Conservation (phyloP, 1,140 invertebrate genomes). For the Drosophila kanapiae region DNA sequence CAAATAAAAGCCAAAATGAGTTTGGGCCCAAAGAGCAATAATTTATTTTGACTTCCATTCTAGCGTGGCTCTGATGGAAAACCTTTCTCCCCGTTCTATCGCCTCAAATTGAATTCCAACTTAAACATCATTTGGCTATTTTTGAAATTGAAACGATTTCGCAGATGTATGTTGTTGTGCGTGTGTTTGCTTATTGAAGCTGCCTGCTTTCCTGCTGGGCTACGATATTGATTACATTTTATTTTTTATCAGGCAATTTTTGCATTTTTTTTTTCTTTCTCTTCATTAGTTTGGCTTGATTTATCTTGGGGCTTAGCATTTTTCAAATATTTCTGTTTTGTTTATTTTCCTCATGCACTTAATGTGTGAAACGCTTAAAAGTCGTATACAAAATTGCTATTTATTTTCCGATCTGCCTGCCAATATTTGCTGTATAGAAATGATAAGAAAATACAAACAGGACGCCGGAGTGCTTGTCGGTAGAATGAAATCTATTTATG, state of each 20-base stretch:
- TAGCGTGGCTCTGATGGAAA: conserved; percentile 63
- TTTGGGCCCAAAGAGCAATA: conserved; percentile 66
- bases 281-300: conserved; percentile 63
- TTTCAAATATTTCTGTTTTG: not conserved
- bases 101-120: conserved; percentile 69
- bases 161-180: conserved; percentile 10
- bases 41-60: conserved; percentile 65
- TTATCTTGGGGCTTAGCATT: conserved; percentile 21
- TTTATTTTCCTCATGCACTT: conserved; percentile 20
- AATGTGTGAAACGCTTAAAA: conserved; percentile 33
- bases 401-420: not conserved
- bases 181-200: conserved; percentile 42
- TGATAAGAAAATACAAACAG: conserved; percentile 32
- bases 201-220: not conserved
- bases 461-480: not conserved
- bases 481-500: conserved; percentile 18
- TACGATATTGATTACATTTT: conserved; percentile 66
- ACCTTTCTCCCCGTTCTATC: conserved; percentile 43
- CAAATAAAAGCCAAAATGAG: conserved; percentile 39
- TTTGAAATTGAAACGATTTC: conserved; percentile 61
- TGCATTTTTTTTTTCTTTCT: conserved; percentile 45
- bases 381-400: conserved; percentile 13
- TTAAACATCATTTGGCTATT: conserved; percentile 67
- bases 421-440: conserved; percentile 25
- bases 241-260: conserved; percentile 44